Evolutionary conservation across 2,113 vertebrate species (phyloP), one percentile per base, ranked within the genome.

Genomic region (Lophotis ruficrista): DNA sequence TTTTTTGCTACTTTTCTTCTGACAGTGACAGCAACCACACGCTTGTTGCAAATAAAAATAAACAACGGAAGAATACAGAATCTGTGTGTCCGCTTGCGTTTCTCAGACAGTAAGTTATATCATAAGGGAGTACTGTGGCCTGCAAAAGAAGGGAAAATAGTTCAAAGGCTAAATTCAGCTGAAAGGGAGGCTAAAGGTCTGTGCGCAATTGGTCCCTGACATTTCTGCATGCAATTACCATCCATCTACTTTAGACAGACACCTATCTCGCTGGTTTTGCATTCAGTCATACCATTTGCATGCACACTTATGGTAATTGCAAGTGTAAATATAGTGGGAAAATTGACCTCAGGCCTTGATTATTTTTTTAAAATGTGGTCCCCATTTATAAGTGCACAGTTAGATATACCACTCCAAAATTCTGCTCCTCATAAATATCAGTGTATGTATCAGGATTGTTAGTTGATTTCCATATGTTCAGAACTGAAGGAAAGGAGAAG

Each of bases 201-300:
- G 80, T 13, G 41, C 0, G 2, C 81, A 91, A 89, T 89, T 87
- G 65, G 69, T 93, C 86, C 23, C 65, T 93, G 83, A 81, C 89
- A 92, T 92, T 94, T 94, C 86, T 72, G 61, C n/a, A 7, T 83
- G 77, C 35, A 94, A 91, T 96, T 95, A 76, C 53, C 77, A 76
- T 47, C 69, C 0, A 0, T 61, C 77, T 81, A 16, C 76, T 95
- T 93, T 58, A 91, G 72, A 76, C 48, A 89, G 76, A 64, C 88
- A 95, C 78, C 88, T 87, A 64, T 62, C 89, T 89, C 88, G 16
- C 57, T 69, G 77, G 23, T 45, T 94, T 79, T 92, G 70, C 90
- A 58, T 87, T 84, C 86, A 87, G 45, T 69, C 72, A 22, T 53
- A 3, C 45, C 30, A 79, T 94, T 96, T 94, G 53, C 41, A 76